A percentile compares a stretch with the other conserved stretches of the same genome.
Evolutionary conservation across 2,113 vertebrate genomes (phyloP).

Genomic region (Calcarius ornatus): DNA sequence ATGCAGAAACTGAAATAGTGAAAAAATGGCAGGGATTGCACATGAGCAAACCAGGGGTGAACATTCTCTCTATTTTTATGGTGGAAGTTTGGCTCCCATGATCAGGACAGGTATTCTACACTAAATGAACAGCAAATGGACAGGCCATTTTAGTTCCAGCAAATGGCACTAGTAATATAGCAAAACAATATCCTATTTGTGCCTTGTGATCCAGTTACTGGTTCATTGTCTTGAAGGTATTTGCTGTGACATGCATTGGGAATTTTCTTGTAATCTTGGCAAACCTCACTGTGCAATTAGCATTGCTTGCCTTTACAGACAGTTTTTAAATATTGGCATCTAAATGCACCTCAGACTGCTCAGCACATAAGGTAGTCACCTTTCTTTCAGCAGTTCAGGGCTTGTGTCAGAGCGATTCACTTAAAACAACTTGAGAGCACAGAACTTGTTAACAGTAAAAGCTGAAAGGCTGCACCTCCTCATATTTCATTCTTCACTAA

Average conservation of each 20-base stretch:
- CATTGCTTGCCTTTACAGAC: neutral
- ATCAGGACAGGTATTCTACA: neutral
- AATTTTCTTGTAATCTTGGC: neutral
- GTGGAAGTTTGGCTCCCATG: neutral
- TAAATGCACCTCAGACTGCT: neutral
- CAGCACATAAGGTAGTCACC: neutral
- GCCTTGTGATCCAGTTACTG: neutral
- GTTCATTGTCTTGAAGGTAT: neutral
- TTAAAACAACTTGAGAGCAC: neutral
- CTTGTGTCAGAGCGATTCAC: neutral
- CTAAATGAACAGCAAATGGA: neutral
- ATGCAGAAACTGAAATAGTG: neutral
- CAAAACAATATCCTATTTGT: neutral
- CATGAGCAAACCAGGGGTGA: rapidly evolving
- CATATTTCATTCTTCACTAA: neutral
- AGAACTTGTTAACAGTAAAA: neutral
- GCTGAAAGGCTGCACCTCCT: neutral
- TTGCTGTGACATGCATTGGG: neutral
- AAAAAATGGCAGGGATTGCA: neutral
- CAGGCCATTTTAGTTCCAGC: neutral
- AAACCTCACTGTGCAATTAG: neutral
- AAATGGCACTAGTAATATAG: neutral
- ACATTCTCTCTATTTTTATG: neutral
- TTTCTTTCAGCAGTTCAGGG: neutral
- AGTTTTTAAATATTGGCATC: neutral